Conservation (phyloP, 2,113 vertebrate genomes). For the Hippocampus abdominalis region DNA sequence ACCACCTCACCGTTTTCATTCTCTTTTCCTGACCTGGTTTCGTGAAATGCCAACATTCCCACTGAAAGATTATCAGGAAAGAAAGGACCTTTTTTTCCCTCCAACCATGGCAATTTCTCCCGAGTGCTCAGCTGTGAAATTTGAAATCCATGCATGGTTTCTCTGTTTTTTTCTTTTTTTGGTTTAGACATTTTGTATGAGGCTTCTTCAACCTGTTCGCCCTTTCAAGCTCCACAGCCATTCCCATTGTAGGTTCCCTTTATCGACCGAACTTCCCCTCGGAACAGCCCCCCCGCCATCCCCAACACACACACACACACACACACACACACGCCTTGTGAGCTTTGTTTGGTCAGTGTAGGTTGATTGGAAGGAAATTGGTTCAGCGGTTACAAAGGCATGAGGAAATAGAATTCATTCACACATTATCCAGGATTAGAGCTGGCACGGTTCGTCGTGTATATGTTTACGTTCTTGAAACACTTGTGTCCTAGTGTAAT, state of each 20-base stretch:
- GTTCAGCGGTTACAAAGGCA: slow-evolving; percentile 61
- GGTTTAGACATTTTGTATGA: slow-evolving; percentile 16
- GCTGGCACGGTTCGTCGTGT: slow-evolving; percentile 45
- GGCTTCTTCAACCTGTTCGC: slow-evolving; percentile 37
- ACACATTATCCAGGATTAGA: slow-evolving; percentile 45
- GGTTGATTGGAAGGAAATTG: slow-evolving; percentile 70
- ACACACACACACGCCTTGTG: not conserved
- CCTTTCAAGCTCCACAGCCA: slow-evolving; percentile 7
- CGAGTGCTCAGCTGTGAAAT: slow-evolving; percentile 78
- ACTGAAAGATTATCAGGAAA: slow-evolving; percentile 63
- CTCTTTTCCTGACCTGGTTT: slow-evolving; percentile 28
- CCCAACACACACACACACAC: not conserved
- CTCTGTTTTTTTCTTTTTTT: slow-evolving; percentile 35
- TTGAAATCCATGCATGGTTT: slow-evolving; percentile 76
- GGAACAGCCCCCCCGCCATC: slow-evolving; percentile 1
- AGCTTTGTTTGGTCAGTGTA: slow-evolving; percentile 58
- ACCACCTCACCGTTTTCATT: slow-evolving; percentile 26
- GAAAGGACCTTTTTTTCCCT: slow-evolving; percentile 40
- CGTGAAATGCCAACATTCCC: slow-evolving; percentile 58
- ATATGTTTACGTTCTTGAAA: slow-evolving; percentile 32
- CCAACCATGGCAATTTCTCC: slow-evolving; percentile 68
- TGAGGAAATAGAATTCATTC: slow-evolving; percentile 73
- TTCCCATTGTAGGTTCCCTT: not conserved
- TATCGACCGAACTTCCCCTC: not conserved
- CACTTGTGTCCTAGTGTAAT: not conserved